These are phyloP conservation scores for Drosophila chauvacae DNA, from an alignment of 1,140 invertebrate species.

Conservation along the genomic window DNA sequence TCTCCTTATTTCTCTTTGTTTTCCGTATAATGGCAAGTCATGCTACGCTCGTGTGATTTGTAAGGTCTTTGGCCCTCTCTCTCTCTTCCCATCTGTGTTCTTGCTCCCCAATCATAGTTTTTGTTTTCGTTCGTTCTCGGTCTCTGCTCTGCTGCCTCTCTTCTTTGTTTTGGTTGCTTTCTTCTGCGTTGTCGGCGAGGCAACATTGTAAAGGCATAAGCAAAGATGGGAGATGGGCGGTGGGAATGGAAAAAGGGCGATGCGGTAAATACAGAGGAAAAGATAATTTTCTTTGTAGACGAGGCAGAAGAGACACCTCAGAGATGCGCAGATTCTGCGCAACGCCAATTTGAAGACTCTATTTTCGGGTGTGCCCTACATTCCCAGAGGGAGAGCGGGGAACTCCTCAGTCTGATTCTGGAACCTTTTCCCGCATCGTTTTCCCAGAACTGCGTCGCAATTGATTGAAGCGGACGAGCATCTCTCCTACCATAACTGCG, in stretches of 20 bases:
- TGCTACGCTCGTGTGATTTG: slow-evolving; percentile 81
- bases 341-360: not conserved
- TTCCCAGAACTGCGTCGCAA: slow-evolving; percentile 25
- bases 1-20: slow-evolving; percentile 20
- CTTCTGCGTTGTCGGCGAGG: slow-evolving; percentile 47
- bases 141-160: slow-evolving; percentile 26
- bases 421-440: slow-evolving; percentile 14
- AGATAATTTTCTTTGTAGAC: slow-evolving; percentile 41
- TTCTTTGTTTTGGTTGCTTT: slow-evolving; percentile 77
- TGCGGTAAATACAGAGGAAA: slow-evolving; percentile 6
- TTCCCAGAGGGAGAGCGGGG: not conserved
- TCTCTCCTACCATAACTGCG: slow-evolving; percentile 58
- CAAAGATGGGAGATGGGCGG: slow-evolving; percentile 42
- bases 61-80: slow-evolving; percentile 75
- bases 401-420: not conserved
- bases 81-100: slow-evolving; percentile 10
- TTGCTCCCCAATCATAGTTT: slow-evolving; percentile 36
- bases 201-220: slow-evolving; percentile 52
- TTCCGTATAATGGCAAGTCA: slow-evolving; percentile 69
- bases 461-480: slow-evolving; percentile 16
- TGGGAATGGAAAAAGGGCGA: not conserved
- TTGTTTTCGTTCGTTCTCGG: slow-evolving; percentile 36
- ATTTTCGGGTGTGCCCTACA: slow-evolving; percentile 23
- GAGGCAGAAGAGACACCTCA: slow-evolving; percentile 8
- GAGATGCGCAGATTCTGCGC: slow-evolving; percentile 23